phyloP scores from a whole-genome alignment of 2,113 vertebrate species.

The Cebus imitator region DNA sequence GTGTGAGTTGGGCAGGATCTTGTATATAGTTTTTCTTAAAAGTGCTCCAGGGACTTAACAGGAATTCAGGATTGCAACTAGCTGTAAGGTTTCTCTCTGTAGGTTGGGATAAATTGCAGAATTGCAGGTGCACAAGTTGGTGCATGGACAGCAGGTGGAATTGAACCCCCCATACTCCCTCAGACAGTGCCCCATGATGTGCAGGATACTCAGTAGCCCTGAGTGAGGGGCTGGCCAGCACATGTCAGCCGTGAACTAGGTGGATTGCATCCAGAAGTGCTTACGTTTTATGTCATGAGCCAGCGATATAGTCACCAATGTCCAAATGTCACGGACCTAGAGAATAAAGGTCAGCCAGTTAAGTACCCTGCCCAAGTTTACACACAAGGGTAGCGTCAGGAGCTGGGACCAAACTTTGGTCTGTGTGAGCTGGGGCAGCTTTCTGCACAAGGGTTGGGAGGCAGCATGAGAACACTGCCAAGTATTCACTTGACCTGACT shows the following conservation, averaged over 20 bases:
- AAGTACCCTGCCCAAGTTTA: not conserved
- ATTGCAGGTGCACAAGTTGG: not conserved
- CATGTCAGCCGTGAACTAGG: no score
- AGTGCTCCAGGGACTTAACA: not conserved
- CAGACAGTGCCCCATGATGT: rapidly evolving
- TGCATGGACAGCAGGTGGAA: rapidly evolving
- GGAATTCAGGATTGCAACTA: not conserved
- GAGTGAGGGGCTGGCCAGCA: not conserved
- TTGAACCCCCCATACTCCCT: no score
- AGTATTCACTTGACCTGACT: no score
- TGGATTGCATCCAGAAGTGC: rapidly evolving
- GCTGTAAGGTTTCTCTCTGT: not conserved
- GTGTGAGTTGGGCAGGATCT: no score
- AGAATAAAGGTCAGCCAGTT: not conserved
- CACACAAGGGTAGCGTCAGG: no score
- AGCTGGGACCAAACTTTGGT: no score
- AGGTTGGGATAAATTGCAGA: rapidly evolving
- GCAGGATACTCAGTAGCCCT: rapidly evolving
- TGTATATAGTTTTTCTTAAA: not conserved
- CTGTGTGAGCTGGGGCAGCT: not conserved
- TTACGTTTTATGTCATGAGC: not conserved
- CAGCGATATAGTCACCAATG: rapidly evolving
- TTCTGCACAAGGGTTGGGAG: no score
- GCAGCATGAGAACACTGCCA: rapidly evolving
- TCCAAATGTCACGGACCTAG: not conserved